A percentile compares a stretch with the other conserved stretches of the same genome.
Evolutionary conservation across 2,888 invertebrate genomes (phyloP).

Genomic region (Sinhomidia bicolor): DNA sequence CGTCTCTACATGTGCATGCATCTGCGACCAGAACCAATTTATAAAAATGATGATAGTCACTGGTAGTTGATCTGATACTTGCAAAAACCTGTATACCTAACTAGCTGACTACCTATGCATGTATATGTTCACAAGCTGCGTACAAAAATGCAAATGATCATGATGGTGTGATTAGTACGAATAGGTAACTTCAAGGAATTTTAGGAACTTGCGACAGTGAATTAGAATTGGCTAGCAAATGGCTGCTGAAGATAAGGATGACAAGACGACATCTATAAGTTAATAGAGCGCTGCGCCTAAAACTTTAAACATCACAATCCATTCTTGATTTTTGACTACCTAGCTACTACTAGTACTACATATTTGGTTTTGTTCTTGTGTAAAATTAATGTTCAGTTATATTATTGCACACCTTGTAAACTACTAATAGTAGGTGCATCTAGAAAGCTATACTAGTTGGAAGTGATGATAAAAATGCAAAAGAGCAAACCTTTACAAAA

Average conservation of each 20-base stretch:
- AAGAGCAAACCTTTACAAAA: too few species aligned
- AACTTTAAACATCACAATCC: not conserved
- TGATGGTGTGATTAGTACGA: not conserved
- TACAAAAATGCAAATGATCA: not conserved
- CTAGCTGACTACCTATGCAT: not conserved
- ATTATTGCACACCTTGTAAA: too few species aligned
- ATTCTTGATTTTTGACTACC: not conserved
- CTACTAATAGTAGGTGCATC: too few species aligned
- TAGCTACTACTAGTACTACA: not conserved
- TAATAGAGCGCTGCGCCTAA: not conserved
- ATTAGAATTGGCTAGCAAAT: too few species aligned
- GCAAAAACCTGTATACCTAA: slow-evolving; percentile 44
- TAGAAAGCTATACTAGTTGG: too few species aligned
- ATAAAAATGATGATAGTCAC: slow-evolving; percentile 26
- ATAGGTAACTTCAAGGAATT: slow-evolving; percentile 10
- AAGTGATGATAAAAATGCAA: too few species aligned
- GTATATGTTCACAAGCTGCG: not conserved
- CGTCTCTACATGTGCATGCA: too few species aligned
- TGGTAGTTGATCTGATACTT: slow-evolving; percentile 34
- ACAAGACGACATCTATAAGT: not conserved
- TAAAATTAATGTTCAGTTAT: too few species aligned
- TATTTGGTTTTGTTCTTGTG: too few species aligned
- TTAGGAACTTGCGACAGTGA: too few species aligned
- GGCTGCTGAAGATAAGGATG: too few species aligned
- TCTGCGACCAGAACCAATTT: not conserved